phyloP scores from a whole-genome alignment of 1,140 invertebrate species.

The Ips typographus region DNA sequence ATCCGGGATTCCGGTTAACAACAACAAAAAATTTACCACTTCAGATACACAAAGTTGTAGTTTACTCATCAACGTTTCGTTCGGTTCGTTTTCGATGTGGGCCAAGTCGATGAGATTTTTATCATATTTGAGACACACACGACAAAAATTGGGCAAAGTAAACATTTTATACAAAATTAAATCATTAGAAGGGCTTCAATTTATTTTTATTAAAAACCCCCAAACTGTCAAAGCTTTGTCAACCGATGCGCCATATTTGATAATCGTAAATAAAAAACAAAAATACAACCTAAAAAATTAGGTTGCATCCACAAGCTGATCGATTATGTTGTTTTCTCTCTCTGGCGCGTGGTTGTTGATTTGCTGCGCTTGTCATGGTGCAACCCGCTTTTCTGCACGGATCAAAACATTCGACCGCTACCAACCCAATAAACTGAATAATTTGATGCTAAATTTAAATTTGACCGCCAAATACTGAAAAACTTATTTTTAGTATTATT shows the following conservation, averaged over 20 bases:
- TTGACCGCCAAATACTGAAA: conserved; percentile 18
- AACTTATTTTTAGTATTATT: neutral
- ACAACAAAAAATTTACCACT: conserved; percentile 47
- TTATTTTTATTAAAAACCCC: conserved; percentile 36
- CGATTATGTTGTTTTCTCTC: conserved; percentile 7
- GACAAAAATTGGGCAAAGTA: conserved; percentile 48
- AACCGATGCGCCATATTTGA: conserved; percentile 46
- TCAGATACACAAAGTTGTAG: conserved; percentile 47
- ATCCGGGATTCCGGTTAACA: conserved; percentile 21
- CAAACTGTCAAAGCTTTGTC: conserved; percentile 45
- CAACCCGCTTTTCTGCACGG: neutral
- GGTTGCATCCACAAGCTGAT: neutral
- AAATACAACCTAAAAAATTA: neutral
- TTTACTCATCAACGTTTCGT: conserved; percentile 46
- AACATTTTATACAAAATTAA: conserved; percentile 44
- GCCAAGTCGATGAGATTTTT: conserved; percentile 47
- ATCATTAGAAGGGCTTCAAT: conserved; percentile 36
- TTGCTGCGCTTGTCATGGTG: neutral
- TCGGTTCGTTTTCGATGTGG: conserved; percentile 45
- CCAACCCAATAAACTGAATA: conserved; percentile 16
- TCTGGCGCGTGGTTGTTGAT: neutral
- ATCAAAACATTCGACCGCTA: conserved; percentile 5
- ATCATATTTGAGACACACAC: conserved; percentile 48
- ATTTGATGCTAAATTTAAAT: conserved; percentile 35
- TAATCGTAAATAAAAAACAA: conserved; percentile 38